phyloP scores from a whole-genome alignment of 2,113 vertebrate genomes.

The Microcebus ravelobensis region DNA sequence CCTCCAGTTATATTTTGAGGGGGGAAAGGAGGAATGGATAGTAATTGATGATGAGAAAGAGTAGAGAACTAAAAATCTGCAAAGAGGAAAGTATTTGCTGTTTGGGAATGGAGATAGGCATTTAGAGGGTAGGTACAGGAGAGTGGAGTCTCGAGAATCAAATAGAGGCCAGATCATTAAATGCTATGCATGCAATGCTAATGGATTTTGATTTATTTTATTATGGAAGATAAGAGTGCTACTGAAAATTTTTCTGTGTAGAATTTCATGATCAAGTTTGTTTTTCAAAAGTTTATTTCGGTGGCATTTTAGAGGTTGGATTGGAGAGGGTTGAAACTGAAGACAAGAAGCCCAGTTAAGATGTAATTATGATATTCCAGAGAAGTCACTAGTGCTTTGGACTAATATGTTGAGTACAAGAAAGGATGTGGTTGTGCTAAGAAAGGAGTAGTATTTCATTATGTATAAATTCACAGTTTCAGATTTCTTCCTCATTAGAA shows the following conservation, averaged over 20 bases:
- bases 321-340: constrained; percentile 7
- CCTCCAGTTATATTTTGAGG: neutral
- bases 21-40: neutral
- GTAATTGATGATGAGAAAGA: neutral
- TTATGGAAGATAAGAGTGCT: neutral
- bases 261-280: neutral
- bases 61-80: constrained; percentile 5
- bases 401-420: neutral
- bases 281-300: neutral
- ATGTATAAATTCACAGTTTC: neutral
- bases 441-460: neutral
- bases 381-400: neutral
- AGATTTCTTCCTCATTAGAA: neutral
- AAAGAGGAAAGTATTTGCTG: neutral
- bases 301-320: neutral
- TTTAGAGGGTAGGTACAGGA: neutral
- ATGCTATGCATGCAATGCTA: neutral
- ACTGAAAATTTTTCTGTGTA: constrained; percentile 4
- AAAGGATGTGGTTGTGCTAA: neutral
- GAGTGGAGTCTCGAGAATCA: constrained; percentile 10
- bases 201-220: neutral
- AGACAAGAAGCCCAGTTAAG: neutral
- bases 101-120: neutral
- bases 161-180: neutral
- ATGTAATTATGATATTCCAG: constrained; percentile 12